Evolutionary conservation across 2,797 vertebrate species (phyloP).

Genomic region (Leucoraja ocellata): DNA sequence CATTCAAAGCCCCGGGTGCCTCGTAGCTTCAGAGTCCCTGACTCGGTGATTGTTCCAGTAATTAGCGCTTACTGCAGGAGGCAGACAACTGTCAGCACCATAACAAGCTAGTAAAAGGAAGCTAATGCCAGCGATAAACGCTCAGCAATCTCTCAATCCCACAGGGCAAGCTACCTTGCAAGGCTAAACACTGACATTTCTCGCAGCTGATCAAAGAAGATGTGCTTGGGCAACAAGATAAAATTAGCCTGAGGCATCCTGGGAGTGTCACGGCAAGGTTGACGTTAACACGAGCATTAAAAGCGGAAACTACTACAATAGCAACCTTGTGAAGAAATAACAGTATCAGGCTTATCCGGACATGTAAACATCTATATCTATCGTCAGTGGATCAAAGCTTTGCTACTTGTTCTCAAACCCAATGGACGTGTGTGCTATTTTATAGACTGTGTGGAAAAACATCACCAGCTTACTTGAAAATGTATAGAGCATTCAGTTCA

Average conservation of each 20-base stretch:
- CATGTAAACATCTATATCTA: slow-evolving; percentile 3
- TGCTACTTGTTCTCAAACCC: neutral
- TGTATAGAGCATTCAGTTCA: neutral
- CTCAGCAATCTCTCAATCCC: slow-evolving; percentile 1
- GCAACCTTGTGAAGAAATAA: slow-evolving; percentile 15
- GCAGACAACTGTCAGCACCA: neutral
- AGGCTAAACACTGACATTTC: slow-evolving; percentile 24
- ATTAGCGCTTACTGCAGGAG: slow-evolving; percentile 6
- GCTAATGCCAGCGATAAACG: neutral
- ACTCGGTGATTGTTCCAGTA: slow-evolving; percentile 22
- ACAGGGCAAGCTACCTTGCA: neutral
- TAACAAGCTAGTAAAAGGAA: slow-evolving; percentile 29
- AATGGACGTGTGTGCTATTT: neutral
- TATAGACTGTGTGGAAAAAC: neutral
- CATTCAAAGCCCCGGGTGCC: slow-evolving; percentile 8
- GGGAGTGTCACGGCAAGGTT: neutral
- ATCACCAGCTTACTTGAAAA: no score
- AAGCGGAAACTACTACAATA: neutral
- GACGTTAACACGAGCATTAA: neutral
- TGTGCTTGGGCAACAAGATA: neutral
- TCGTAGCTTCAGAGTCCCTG: neutral
- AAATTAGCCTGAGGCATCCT: neutral
- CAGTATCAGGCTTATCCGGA: neutral
- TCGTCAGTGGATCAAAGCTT: neutral
- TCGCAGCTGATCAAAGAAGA: neutral